These are phyloP conservation scores for Halocynthia roretzi DNA, from an alignment of 23 tunicate genomes.

Conservation along the genomic window DNA sequence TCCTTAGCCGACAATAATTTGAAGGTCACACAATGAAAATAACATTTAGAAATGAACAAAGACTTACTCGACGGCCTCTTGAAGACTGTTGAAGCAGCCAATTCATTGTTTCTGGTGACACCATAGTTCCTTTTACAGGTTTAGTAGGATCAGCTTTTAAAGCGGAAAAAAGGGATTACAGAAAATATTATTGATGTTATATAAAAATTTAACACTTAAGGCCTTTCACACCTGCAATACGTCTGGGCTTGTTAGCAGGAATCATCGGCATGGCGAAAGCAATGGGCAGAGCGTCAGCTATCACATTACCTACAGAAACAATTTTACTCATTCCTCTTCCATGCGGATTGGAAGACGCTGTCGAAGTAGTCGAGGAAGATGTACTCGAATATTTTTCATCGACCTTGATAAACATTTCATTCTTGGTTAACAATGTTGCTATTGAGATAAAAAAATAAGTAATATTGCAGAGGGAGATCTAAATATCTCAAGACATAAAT, in stretches of 20 bases:
- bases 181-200: not conserved
- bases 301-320: not conserved
- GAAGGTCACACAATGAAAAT: too few species aligned
- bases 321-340: constrained; percentile 18
- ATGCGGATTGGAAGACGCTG: constrained; percentile 3
- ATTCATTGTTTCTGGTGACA: constrained; percentile 16
- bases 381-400: not conserved
- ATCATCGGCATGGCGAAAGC: constrained; percentile 9
- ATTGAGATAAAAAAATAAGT: not conserved
- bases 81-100: not conserved
- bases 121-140: not conserved
- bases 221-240: not conserved
- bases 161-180: not conserved
- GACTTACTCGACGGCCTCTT: too few species aligned
- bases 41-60: too few species aligned
- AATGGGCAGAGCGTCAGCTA: not conserved
- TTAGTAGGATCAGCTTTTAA: not conserved
- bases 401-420: not conserved
- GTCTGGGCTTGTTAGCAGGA: not conserved
- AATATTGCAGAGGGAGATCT: not conserved
- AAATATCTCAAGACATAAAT: not conserved
- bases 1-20: too few species aligned
- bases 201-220: not conserved
- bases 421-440: not conserved
- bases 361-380: not conserved